Base-by-base conservation (phyloP, 2,113 vertebrate genomes). In the Capreolus pygargus region DNA sequence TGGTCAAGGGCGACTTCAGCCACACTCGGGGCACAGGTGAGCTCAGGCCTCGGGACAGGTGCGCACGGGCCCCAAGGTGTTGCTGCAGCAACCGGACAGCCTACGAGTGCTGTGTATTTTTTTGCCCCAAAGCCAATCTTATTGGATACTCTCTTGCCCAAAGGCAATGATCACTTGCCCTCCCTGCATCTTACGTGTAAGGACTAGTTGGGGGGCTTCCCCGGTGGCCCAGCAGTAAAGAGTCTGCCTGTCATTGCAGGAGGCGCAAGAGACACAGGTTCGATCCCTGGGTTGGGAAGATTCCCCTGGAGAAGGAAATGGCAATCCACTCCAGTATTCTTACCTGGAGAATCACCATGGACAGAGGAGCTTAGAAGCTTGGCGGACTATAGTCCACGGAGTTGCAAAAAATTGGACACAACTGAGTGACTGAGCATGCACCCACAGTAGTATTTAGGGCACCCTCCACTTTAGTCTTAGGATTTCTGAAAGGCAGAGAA, bases 1-100 rank as follows among this genome's bases (percentile, higher is more conserved):
- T 99, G 81, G 99, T 99, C 67, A 99, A 99, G 98, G 99, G 99
- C 23, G 99, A 99, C 98, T 99, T 99, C 99, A 99, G 99, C 98
- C 99, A 99, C 98, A 99, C 99, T 84, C 99, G 99, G 97, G 99
- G 99, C 92, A 99, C 99, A 99, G 99, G 99, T 99, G 98, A 99
- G 99, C 99, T 97, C 11, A 55, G n/a, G 79, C 89, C 78, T 16
- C 23, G 4, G 84, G 11, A 94, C 43, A 36, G 97, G 79, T 85
- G 82, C 96, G 85, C 30, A 30, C 7, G 0, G 6, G 52, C 13
- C 10, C 79, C 15, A 21, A 6, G 28, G 33, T 58, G 79, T 64
- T 88, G 28, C 94, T 43, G 7, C 33, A 25, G 6, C 39, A 45
- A 2, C 7, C 0, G 1, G 47, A 52, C 54, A 36, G 1, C 27